Percentiles rank a stretch among this genome's conserved stretches.
Conservation (phyloP, 2,797 vertebrate species). For the Sebastes variabilis region DNA sequence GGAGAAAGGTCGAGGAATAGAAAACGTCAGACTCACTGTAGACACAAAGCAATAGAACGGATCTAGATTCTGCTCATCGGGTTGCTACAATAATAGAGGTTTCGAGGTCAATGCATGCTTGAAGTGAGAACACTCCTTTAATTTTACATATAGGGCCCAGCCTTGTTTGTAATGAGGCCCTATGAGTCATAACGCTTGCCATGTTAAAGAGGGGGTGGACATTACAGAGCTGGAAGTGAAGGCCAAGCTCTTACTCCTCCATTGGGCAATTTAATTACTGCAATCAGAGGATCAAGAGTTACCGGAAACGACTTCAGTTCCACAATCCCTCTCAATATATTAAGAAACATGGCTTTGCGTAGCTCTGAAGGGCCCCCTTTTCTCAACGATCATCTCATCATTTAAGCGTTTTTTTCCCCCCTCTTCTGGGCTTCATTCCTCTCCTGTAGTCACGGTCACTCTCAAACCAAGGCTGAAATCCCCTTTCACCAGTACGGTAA, state of each 20-base stretch:
- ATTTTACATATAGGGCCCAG: slow-evolving; percentile 61
- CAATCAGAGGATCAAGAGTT: slow-evolving; percentile 69
- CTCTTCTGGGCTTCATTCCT: slow-evolving; percentile 14
- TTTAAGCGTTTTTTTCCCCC: slow-evolving; percentile 14
- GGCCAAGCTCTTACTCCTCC: slow-evolving; percentile 54
- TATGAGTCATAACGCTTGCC: slow-evolving; percentile 43
- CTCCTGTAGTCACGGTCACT: slow-evolving; percentile 39
- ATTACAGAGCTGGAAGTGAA: slow-evolving; percentile 35
- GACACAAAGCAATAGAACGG: not conserved
- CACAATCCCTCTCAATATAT: slow-evolving; percentile 27
- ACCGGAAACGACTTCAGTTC: slow-evolving; percentile 58
- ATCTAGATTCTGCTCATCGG: slow-evolving; percentile 31
- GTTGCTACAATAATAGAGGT: slow-evolving; percentile 36
- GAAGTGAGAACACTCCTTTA: slow-evolving; percentile 36
- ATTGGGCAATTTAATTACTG: slow-evolving; percentile 74
- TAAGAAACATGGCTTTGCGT: slow-evolving; percentile 38
- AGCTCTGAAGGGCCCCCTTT: slow-evolving; percentile 33
- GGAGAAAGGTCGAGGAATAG: not conserved
- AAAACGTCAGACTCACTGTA: not conserved
- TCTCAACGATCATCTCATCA: slow-evolving; percentile 34
- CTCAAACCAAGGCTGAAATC: slow-evolving; percentile 36
- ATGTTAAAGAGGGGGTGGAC: slow-evolving; percentile 56
- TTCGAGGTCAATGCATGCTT: slow-evolving; percentile 40
- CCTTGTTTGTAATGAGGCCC: slow-evolving; percentile 60
- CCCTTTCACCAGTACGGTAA: slow-evolving; percentile 9